Evolutionary conservation across 2,888 invertebrate species (phyloP).

Genomic region (Diachrysia chrysitis): DNA sequence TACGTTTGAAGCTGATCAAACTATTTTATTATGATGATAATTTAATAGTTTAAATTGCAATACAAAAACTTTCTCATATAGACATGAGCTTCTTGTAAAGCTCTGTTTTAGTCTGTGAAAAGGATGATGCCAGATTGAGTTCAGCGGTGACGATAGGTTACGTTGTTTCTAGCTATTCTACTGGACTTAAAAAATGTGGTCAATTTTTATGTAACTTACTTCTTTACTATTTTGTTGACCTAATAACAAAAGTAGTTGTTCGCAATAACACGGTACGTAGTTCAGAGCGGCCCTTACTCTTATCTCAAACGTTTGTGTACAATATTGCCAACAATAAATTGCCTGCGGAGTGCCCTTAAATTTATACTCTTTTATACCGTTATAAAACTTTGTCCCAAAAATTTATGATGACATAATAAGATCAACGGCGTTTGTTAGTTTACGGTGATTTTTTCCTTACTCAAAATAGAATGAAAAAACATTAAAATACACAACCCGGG

Average conservation of each 20-base stretch:
- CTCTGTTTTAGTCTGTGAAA: not conserved
- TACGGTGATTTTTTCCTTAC: not conserved
- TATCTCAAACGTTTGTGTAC: not conserved
- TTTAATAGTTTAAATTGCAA: no score
- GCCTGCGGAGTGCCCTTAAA: not conserved
- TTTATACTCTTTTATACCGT: conserved; percentile 1
- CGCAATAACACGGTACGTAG: not conserved
- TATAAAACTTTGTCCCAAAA: not conserved
- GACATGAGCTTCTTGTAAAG: no score
- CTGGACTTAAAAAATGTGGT: not conserved
- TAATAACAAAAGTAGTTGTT: not conserved
- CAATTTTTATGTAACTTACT: not conserved
- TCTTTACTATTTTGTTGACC: no score
- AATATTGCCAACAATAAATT: conserved; percentile 7
- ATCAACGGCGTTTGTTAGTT: conserved; percentile 1
- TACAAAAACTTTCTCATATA: no score
- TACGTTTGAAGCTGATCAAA: no score
- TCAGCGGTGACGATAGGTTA: not conserved
- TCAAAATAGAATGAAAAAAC: not conserved
- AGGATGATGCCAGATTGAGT: not conserved
- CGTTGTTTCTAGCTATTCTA: no score
- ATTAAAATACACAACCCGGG: not conserved
- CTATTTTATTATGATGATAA: no score
- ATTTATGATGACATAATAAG: conserved; percentile 3
- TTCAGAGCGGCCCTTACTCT: not conserved